These are phyloP conservation scores for Danio tinwini DNA, from an alignment of 2,797 vertebrate genomes.

Conservation along the genomic window DNA sequence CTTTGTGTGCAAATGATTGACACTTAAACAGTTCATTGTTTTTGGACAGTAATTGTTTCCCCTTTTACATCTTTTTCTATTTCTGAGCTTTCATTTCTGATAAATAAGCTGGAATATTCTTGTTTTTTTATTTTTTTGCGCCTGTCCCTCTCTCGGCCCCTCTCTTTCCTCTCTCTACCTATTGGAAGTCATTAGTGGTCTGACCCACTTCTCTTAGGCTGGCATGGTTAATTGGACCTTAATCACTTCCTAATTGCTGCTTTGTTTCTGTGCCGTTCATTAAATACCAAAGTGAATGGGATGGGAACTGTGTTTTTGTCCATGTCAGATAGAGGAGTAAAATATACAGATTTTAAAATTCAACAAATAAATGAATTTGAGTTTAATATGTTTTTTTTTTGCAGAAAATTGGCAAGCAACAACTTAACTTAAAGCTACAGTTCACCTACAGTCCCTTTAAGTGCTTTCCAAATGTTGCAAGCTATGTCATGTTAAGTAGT, in stretches of 20 bases:
- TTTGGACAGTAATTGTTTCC: background rate
- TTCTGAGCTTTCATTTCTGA: background rate
- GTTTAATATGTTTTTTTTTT: background rate
- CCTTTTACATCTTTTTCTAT: background rate
- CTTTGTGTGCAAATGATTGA: background rate
- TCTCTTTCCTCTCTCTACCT: slow-evolving; percentile 44
- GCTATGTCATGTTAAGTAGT: background rate
- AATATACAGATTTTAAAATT: background rate
- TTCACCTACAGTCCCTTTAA: too few species aligned
- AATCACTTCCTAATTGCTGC: slow-evolving; percentile 79
- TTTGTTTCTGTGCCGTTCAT: slow-evolving; percentile 73
- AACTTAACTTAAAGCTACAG: background rate
- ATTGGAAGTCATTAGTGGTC: slow-evolving; percentile 75
- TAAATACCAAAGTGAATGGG: slow-evolving; percentile 69
- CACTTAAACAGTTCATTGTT: background rate
- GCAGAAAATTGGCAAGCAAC: background rate
- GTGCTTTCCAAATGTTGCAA: background rate
- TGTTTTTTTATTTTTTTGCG: background rate
- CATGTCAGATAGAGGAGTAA: slow-evolving; percentile 63
- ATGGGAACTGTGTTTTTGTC: slow-evolving; percentile 39
- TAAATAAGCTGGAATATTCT: background rate
- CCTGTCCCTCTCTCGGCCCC: background rate
- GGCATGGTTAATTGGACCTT: slow-evolving; percentile 77
- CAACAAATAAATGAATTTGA: background rate
- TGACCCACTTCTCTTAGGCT: slow-evolving; percentile 77